Percentiles rank a stretch among this genome's conserved stretches.
Evolutionary conservation across 2,113 vertebrate species (phyloP).

Genomic region (Neopipo cinnamomea): DNA sequence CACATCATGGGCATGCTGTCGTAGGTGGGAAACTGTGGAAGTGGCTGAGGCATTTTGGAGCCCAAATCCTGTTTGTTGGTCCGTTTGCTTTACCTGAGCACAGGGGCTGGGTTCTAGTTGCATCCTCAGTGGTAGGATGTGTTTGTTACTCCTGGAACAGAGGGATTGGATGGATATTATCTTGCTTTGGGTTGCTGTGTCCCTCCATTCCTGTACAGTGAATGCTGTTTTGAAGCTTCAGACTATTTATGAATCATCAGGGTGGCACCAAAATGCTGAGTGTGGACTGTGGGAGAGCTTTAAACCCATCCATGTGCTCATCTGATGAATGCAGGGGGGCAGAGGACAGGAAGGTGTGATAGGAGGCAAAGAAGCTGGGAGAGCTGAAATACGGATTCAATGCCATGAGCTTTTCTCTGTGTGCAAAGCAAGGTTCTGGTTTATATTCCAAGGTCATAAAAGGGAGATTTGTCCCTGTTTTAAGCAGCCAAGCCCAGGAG

Average conservation of each 20-base stretch:
- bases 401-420: background rate
- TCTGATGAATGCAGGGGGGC: background rate
- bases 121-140: background rate
- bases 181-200: background rate
- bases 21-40: background rate
- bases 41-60: background rate
- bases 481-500: background rate
- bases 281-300: background rate
- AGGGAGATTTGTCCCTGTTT: background rate
- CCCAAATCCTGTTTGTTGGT: background rate
- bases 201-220: background rate
- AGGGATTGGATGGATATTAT: background rate
- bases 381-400: background rate
- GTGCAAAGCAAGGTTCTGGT: background rate
- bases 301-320: fast-evolving
- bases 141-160: background rate
- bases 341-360: background rate
- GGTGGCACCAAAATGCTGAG: background rate
- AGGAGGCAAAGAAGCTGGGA: background rate
- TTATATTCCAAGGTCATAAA: fast-evolving
- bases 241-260: background rate
- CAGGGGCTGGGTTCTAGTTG: background rate
- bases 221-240: background rate
- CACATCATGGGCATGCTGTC: fast-evolving
- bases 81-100: background rate